Evolutionary conservation across 2,113 vertebrate species (phyloP), one percentile per base, ranked within the genome.

Genomic region (Pristiophorus japonicus): DNA sequence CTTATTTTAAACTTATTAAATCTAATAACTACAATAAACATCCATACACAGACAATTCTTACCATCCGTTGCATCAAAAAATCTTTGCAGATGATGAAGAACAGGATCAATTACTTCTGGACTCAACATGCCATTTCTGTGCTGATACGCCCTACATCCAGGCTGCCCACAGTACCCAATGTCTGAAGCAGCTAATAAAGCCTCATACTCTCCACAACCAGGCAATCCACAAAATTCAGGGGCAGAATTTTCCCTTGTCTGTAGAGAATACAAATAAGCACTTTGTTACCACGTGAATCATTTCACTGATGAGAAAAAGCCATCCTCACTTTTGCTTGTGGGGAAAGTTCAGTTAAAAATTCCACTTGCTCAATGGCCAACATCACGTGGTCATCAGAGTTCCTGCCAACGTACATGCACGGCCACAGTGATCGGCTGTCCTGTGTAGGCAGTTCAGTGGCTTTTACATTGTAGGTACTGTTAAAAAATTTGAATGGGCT

Each of bases 81-180:
- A 51, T 70, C 65, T 70, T 45, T 94, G 42, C 42, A 70, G 27
- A 16, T 47, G 34, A 38, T 63, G 38, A 30, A 70, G 65, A 47
- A 70, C 93, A 94, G 66, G 45, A 47, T 94, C 66, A 30, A 94
- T 51, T 70, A 30, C 27, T 16, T 30, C 66, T 18, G 93, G 45
- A 70, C 24, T 16, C 45, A 65, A 38, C 59, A 47, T 70, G 42
- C 8, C 93, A 67, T 20, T 94, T 59, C 42, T 27, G 24, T 5
- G 11, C 27, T 34, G 93, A 51, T 30, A 51, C 27, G 34, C 93
- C 45, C 65, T 51, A 47, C 93, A 94, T 94, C 93, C 93, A 73
- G 93, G 93, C 27, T 51, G 51, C 10, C 93, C 66, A 94, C 66
- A 94, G 12, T 94, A 94, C 14, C 93, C 93, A 70, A 94, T 47